Conservation (phyloP, 2,888 invertebrate species). For the Tribolium freemani region DNA sequence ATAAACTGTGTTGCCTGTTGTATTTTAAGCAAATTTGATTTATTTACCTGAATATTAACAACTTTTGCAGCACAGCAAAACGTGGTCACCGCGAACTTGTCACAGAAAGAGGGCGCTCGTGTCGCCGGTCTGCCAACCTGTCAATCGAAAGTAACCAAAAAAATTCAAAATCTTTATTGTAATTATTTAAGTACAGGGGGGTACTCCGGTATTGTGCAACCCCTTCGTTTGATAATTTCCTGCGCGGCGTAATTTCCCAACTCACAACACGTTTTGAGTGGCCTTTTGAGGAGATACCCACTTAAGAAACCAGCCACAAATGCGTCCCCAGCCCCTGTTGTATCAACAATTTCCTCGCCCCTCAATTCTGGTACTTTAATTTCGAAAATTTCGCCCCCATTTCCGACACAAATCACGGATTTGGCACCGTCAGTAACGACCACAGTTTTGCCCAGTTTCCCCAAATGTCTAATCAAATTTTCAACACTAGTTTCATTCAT, state of each 20-base stretch:
- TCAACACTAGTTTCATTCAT: slow-evolving; percentile 48
- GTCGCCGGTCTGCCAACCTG: neutral
- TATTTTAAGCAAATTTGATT: neutral
- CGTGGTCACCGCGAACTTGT: slow-evolving; percentile 37
- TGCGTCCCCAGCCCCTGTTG: slow-evolving; percentile 75
- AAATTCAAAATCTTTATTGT: neutral
- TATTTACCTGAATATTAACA: slow-evolving; percentile 33
- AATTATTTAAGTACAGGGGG: neutral
- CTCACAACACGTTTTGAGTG: slow-evolving; percentile 67
- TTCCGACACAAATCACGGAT: slow-evolving; percentile 69
- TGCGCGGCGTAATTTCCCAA: slow-evolving; percentile 67
- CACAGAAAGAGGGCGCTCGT: slow-evolving; percentile 38
- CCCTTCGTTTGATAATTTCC: slow-evolving; percentile 65
- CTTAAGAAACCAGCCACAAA: slow-evolving; percentile 74
- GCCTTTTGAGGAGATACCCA: slow-evolving; percentile 66
- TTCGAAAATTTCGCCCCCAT: slow-evolving; percentile 47
- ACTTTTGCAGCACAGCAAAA: slow-evolving; percentile 20
- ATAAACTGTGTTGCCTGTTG: neutral
- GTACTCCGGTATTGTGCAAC: neutral
- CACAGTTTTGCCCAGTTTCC: slow-evolving; percentile 68
- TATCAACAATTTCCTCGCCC: slow-evolving; percentile 68
- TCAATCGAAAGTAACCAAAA: neutral
- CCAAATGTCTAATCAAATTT: slow-evolving; percentile 38
- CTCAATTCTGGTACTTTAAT: slow-evolving; percentile 66
- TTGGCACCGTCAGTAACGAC: slow-evolving; percentile 76